These are phyloP conservation scores for Girardia tigrina DNA, from an alignment of 2,888 invertebrate genomes.

Conservation along the genomic window DNA sequence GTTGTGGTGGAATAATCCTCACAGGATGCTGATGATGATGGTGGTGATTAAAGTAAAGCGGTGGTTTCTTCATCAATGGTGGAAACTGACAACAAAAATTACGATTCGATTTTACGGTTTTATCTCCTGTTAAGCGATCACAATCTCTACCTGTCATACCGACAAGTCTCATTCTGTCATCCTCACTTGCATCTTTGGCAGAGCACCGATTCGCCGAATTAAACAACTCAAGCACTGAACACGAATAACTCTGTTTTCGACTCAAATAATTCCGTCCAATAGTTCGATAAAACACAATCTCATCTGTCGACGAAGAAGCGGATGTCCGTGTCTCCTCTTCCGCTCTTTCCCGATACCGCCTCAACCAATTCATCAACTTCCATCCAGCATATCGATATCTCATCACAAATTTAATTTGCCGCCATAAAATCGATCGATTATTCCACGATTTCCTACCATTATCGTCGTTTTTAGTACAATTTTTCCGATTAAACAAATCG, in stretches of 20 bases:
- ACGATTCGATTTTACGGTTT: neutral
- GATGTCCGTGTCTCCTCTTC: no score
- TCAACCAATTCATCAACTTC: neutral
- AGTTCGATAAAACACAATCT: neutral
- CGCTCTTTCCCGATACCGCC: neutral
- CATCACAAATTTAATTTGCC: neutral
- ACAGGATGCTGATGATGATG: no score
- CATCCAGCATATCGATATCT: neutral
- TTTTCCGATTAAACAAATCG: neutral
- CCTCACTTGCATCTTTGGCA: no score
- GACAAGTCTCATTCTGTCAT: neutral
- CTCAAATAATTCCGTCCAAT: neutral
- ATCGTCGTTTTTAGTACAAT: neutral
- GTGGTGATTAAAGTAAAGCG: no score
- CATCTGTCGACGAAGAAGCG: neutral
- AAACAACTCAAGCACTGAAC: slow-evolving; percentile 2
- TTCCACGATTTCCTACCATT: no score
- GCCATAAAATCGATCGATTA: neutral
- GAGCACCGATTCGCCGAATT: neutral
- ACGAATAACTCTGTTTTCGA: slow-evolving; percentile 1
- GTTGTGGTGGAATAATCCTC: no score
- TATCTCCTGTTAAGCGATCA: neutral
- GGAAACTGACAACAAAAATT: slow-evolving; percentile 3
- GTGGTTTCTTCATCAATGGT: no score
- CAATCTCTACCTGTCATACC: neutral